Evolutionary conservation across 2,797 vertebrate genomes (phyloP).

Genomic region (Enteromius fasciolatus): DNA sequence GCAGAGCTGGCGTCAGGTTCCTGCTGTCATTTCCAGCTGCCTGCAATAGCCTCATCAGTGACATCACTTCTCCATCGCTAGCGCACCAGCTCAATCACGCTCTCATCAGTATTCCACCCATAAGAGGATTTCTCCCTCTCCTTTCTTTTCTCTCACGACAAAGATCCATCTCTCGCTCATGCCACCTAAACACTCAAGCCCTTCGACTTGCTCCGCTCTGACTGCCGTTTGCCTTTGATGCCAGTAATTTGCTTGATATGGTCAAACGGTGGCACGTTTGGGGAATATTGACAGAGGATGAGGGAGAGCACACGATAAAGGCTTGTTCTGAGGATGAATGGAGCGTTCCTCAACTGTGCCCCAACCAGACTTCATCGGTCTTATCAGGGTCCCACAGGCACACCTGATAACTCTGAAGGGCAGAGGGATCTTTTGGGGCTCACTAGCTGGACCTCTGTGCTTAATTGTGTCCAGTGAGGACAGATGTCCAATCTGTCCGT

Average conservation of each 20-base stretch:
- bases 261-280: slow-evolving; percentile 49
- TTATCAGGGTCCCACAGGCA: slow-evolving; percentile 62
- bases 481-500: slow-evolving; percentile 35
- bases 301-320: slow-evolving; percentile 50
- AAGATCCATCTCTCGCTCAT: slow-evolving; percentile 26
- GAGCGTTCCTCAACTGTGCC: slow-evolving; percentile 42
- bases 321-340: slow-evolving; percentile 58
- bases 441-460: slow-evolving; percentile 40
- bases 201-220: slow-evolving; percentile 33
- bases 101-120: slow-evolving; percentile 53
- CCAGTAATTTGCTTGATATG: slow-evolving; percentile 60
- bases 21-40: slow-evolving; percentile 59
- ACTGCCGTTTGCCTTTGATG: slow-evolving; percentile 58
- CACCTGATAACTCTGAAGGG: slow-evolving; percentile 61
- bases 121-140: slow-evolving; percentile 37
- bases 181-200: slow-evolving; percentile 35
- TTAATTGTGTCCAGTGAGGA: slow-evolving; percentile 59
- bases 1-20: slow-evolving; percentile 41
- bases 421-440: slow-evolving; percentile 49
- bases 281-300: slow-evolving; percentile 58
- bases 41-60: slow-evolving; percentile 56
- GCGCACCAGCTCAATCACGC: slow-evolving; percentile 33
- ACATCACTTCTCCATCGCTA: slow-evolving; percentile 52
- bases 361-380: slow-evolving; percentile 58
- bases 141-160: slow-evolving; percentile 30